These are phyloP conservation scores for Prionailurus bengalensis DNA, from an alignment of 2,113 vertebrate species.

Conservation along the genomic window DNA sequence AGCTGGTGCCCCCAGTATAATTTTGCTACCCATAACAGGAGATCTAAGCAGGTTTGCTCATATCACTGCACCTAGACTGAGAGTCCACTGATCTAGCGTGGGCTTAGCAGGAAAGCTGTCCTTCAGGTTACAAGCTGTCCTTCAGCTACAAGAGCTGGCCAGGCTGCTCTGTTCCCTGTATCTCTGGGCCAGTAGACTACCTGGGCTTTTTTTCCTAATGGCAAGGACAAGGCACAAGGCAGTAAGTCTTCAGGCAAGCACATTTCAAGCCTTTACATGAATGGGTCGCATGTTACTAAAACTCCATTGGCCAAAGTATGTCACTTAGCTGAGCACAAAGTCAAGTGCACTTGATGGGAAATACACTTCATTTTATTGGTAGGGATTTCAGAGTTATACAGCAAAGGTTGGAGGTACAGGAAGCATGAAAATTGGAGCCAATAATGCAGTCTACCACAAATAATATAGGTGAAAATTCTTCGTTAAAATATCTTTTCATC, in stretches of 20 bases:
- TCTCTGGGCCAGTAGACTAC: neutral
- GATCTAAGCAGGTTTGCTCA: neutral
- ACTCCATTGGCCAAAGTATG: neutral
- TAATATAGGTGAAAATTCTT: neutral
- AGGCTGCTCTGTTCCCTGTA: neutral
- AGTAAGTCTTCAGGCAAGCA: neutral
- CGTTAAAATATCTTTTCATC: neutral
- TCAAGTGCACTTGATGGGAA: neutral
- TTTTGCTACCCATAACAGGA: rapidly evolving
- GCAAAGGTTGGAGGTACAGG: neutral
- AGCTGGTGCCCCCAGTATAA: neutral
- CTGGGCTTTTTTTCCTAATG: neutral
- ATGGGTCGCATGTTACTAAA: neutral
- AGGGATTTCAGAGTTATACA: too few species aligned
- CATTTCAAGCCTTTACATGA: neutral
- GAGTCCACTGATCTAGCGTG: neutral
- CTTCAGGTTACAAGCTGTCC: neutral
- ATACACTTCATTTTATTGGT: neutral
- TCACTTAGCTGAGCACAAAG: neutral
- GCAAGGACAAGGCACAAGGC: neutral
- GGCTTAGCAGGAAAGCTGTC: neutral
- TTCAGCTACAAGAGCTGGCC: neutral
- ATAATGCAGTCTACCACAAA: neutral
- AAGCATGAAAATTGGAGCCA: neutral
- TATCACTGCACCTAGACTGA: neutral